Base-by-base conservation (phyloP, 1,140 invertebrate species). In the Ceratosolen fusciceps region DNA sequence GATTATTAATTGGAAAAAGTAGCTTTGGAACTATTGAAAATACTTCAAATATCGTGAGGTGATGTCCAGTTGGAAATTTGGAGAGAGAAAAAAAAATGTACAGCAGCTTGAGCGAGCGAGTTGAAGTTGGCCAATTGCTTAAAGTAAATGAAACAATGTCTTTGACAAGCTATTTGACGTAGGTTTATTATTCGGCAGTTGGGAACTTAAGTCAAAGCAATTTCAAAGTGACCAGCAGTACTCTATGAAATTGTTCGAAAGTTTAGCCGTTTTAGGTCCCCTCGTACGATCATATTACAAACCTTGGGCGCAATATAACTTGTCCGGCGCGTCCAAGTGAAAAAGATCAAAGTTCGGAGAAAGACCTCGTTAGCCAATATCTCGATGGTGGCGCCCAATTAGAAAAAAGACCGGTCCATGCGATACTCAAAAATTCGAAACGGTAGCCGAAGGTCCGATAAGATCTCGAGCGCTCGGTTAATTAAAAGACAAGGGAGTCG, bases 111-210 rank as follows among this genome's bases (percentile, higher is more conserved):
- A 24, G 21, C 60, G n/a, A 65, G 34, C 8, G 16, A 37, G 21
- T 37, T 65, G 8, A 19, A 34, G 58, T 62, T 34, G 10, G 19
- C 14, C 3, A 12, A 65, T 2, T 12, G 21, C 21, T 65, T 65
- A 65, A 65, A 65, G 19, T 65, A 37, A 37, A 65, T 65, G 16
- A 65, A 65, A 65, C 60, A 65, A 65, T 68, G 67, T 29, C 52
- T 76, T 70, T 71, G 75, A 77, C 75, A 77, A 77, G 75, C 47
- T 71, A 58, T 60, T 77, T 70, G 67, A 70, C 24, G 65, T 29
- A 43, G 52, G 67, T 43, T 31, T 74, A 74, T 74, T 39, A 71
- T 31, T 71, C 14, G 37, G 12, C 34, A 43, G 65, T 77, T 70
- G 14, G 67, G 47, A 77, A 77, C 52, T 77, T 71, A 49, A 43